Evolutionary conservation across 1,140 invertebrate species (phyloP), one percentile per base, ranked within the genome.

Genomic region (Panagrolaimus sp.): DNA sequence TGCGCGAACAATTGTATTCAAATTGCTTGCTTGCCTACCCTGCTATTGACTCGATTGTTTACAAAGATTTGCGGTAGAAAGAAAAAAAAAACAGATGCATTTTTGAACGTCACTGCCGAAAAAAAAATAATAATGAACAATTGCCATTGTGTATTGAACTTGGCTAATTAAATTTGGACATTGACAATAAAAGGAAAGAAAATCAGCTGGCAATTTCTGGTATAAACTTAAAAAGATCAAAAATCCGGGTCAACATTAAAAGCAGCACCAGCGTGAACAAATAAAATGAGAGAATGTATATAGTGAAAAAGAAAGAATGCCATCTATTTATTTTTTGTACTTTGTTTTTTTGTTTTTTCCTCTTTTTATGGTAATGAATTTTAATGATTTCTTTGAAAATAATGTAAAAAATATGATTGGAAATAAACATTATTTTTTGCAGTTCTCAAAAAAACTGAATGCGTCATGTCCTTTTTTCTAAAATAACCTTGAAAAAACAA

Each of bases 381-480:
- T 57, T 57, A 27, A 57, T 57, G 51, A 57, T 25, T 57, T 57
- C 51, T 25, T 57, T 57, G 20, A 57, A 57, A 48, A 16, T 16
- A 20, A 25, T 11, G n/a, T 14, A 25, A 20, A 57, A 27, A n/a
- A 11, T 57, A 5, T 20, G 51, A 25, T 57, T 57, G 9, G 51
- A 27, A 57, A 57, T 16, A 57, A 57, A 57, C 51, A 25, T 20
- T 16, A 25, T 57, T 57, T 57, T 57, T 14, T 57, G 14, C 20
- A 25, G 51, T 25, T 57, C 27, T 27, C 51, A 57, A 57, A 16
- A 25, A 25, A 27, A 25, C 9, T 25, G n/a, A 13, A 20, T 57
- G 47, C 14, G 47, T 48, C 20, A 57, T 57, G 51, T 48, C 9
- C 14, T 57, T 57, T 57, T 57, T 57, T 25, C 27, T 57, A 27